Base-by-base conservation (phyloP, 1,140 invertebrate genomes). In the Bombus haemorrhoidalis region DNA sequence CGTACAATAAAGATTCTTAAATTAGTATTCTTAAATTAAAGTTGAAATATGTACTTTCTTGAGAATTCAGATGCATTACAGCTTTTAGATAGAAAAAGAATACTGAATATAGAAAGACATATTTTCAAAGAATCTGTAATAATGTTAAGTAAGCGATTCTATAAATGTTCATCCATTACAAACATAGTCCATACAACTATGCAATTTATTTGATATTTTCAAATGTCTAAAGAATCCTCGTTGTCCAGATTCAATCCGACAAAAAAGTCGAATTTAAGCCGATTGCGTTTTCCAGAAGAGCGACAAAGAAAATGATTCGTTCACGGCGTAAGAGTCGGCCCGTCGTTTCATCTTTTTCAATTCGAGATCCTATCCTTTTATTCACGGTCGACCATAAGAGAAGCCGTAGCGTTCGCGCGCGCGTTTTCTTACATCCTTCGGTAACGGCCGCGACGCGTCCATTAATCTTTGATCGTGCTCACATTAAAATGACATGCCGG, bases 401-500 rank as follows among this genome's bases (percentile, higher is more conserved):
- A 39, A 15, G 32, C 28, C 34, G 15, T 59, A 57, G 68, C 75
- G 66, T 59, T 22, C 53, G 83, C 85, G 59, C 79, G 86, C 86
- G 89, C 88, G 34, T 72, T 91, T 89, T 92, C 90, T 91, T 87
- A 91, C 89, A 92, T 91, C 90, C 92, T 91, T 91, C 86, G 91
- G 82, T 93, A 93, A 93, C 91, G 78, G 79, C 84, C 74, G 82
- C 87, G 69, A 79, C 78, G 85, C 89, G 86, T 92, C 88, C 92
- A 95, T 94, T 93, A 93, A 93, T 95, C 94, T 93, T 92, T 90
- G 86, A 91, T 93, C 90, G 90, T 92, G 89, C 89, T 92, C 87
- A 93, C 92, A 93, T 94, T 93, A 93, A 94, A 94, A 92, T 93
- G 90, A 94, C 93, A 93, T 86, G 91, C 88, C 86, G 82, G 88